phyloP scores from a whole-genome alignment of 1,140 invertebrate genomes.

The Proctacanthus coquilletti region DNA sequence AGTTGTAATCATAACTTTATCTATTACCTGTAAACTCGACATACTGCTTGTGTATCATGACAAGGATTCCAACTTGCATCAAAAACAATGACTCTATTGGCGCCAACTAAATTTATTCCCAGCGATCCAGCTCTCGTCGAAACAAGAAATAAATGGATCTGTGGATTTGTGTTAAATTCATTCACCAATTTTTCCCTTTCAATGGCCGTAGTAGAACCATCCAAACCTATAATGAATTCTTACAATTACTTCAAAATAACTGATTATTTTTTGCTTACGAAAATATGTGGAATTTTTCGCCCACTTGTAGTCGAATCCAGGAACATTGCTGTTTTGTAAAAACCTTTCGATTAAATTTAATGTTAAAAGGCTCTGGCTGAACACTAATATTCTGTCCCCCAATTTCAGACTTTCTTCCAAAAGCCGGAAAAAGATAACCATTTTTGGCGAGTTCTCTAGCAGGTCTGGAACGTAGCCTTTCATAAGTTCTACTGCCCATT shows the following conservation, averaged over 20 bases:
- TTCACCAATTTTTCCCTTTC: slow-evolving; percentile 95
- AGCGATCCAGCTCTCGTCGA: slow-evolving; percentile 93
- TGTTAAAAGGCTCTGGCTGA: slow-evolving; percentile 92
- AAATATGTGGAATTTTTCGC: slow-evolving; percentile 78
- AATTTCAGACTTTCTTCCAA: slow-evolving; percentile 73
- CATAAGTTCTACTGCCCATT: slow-evolving; percentile 73
- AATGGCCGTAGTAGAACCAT: slow-evolving; percentile 85
- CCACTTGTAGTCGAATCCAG: slow-evolving; percentile 63
- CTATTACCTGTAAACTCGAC: slow-evolving; percentile 70
- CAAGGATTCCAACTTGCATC: slow-evolving; percentile 99
- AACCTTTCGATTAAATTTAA: slow-evolving; percentile 95
- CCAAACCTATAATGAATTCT: slow-evolving; percentile 44
- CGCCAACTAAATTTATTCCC: slow-evolving; percentile 94
- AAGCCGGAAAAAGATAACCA: slow-evolving; percentile 86
- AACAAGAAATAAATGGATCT: slow-evolving; percentile 85
- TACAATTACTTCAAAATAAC: slow-evolving; percentile 6
- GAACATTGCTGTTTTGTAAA: slow-evolving; percentile 63
- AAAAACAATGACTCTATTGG: slow-evolving; percentile 92
- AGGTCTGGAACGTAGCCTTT: slow-evolving; percentile 74
- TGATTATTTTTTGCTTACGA: slow-evolving; percentile 47
- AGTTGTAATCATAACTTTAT: too few relatives aligned
- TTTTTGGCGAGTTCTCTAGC: slow-evolving; percentile 91
- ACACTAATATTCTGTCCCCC: slow-evolving; percentile 87
- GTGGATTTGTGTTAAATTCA: slow-evolving; percentile 87
- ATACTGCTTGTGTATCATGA: slow-evolving; percentile 97